phyloP scores from a whole-genome alignment of 2,797 vertebrate species.

The Xyrichtys novacula region DNA sequence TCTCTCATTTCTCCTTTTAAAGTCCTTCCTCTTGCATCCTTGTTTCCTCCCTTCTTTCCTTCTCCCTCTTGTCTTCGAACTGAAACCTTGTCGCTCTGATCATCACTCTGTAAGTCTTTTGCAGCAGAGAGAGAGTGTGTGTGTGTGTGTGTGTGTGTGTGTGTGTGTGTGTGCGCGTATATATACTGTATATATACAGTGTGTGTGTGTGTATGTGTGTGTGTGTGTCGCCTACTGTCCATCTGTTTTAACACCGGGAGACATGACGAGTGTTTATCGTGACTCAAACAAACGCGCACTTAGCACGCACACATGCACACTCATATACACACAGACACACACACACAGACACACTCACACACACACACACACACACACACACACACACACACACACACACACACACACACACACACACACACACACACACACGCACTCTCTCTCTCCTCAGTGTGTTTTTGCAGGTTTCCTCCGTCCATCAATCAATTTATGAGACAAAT shows the following conservation, averaged over 20 bases:
- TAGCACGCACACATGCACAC: too few species aligned
- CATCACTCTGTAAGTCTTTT: conserved; percentile 20
- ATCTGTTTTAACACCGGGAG: conserved; percentile 64
- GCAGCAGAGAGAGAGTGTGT: conserved; percentile 17
- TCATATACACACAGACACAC: conserved; percentile 14
- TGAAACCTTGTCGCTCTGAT: conserved; percentile 1
- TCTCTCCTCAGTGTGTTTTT: conserved; percentile 8
- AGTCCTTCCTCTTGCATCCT: background rate
- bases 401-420: conserved; percentile 20
- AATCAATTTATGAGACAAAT: conserved; percentile 36
- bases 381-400: conserved; percentile 21
- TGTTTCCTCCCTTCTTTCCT: background rate
- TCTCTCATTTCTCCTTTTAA: background rate
- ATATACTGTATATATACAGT: conserved; percentile 38
- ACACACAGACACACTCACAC: conserved; percentile 17
- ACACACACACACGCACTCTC: conserved; percentile 16
- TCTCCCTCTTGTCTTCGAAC: background rate
- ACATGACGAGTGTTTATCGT: conserved; percentile 57
- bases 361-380: conserved; percentile 17
- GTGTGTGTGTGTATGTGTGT: conserved; percentile 22
- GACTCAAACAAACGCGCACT: too few species aligned
- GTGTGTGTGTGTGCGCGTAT: conserved; percentile 37
- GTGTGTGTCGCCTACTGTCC: conserved; percentile 65
- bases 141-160: conserved; percentile 22
- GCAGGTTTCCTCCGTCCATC: conserved; percentile 25